Base-by-base conservation (phyloP, 2,888 invertebrate species). In the Monopis laevigella region DNA sequence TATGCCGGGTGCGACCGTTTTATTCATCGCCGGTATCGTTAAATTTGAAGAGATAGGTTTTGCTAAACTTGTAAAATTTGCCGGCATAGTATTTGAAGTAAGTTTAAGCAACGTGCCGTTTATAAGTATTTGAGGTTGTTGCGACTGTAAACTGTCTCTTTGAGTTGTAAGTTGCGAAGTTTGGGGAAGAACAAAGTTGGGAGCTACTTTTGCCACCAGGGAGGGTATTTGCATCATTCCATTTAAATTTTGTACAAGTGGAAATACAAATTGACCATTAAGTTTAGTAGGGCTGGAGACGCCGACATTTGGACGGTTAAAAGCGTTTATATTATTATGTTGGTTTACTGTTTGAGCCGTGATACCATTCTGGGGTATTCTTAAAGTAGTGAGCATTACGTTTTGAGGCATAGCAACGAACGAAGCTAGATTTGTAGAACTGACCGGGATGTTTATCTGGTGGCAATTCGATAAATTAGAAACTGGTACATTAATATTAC, bases 171-270 rank as follows among this genome's bases (percentile, higher is more conserved):
- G 41, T 51, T 80, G 68, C 45, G 71, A 47, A 44, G 62, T 56
- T 62, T 69, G 69, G 29, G 81, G 80, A 48, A 81, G 65, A 42
- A 81, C 69, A 48, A 68, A 82, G 59, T 84, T 84, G 35, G 83
- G 82, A 14, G 65, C 64, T 62, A 82, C 78, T 55, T 84, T 81
- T 3, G 85, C 72, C 65, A 86, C 73, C 43, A 86, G 58, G 55
- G 84, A 85, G 43, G 85, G 86, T 67, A 86, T 77, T 69, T 86
- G 86, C 49, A 86, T 84, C 45, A 86, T 75, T 44, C 82, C 82
- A 44, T 82, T 82, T 43, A 82, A 68, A 67, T 86, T 86, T 51
- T 86, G 85, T 61, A 86, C 65, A 34, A 86, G 66, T 2, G 85
- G 85, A 59, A 86, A 80, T 47, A 86, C 83, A 55, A 83, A 84